These are phyloP conservation scores for Xyliphius kryptos DNA, from an alignment of 2,113 vertebrate genomes.

Conservation along the genomic window DNA sequence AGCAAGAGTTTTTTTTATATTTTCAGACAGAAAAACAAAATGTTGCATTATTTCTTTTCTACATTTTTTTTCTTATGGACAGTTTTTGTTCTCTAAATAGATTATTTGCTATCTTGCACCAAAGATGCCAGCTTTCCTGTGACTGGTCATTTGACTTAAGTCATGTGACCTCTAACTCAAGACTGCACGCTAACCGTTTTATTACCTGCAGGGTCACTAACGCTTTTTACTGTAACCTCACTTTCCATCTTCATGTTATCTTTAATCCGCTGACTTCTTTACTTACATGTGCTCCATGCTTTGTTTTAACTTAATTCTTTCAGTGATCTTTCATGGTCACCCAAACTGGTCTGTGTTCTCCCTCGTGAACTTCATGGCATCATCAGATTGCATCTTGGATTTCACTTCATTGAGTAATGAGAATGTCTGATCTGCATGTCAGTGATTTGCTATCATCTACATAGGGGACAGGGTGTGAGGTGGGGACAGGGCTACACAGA, in stretches of 20 bases:
- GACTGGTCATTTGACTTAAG: conserved; percentile 22
- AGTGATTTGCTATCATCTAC: conserved; percentile 30
- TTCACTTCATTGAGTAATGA: conserved; percentile 48
- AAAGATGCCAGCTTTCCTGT: conserved; percentile 12
- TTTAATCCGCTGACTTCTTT: conserved; percentile 2
- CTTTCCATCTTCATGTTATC: conserved; percentile 12
- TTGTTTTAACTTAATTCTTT: conserved; percentile 44
- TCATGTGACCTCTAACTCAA: conserved; percentile 21
- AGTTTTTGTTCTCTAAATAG: neutral
- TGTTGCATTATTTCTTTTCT: no score
- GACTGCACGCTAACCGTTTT: neutral
- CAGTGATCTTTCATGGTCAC: conserved; percentile 28
- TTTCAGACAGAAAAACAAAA: no score
- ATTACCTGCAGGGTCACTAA: neutral
- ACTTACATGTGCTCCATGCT: conserved; percentile 29
- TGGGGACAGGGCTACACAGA: conserved; percentile 39
- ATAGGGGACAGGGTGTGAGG: conserved; percentile 15
- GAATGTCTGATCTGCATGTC: conserved; percentile 51
- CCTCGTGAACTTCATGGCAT: conserved; percentile 43
- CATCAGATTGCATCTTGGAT: conserved; percentile 41
- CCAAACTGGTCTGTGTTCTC: conserved; percentile 30
- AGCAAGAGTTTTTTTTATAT: no score
- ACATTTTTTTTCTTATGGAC: conserved; percentile 1
- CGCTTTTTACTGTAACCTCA: conserved; percentile 11
- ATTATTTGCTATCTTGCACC: conserved; percentile 3